Conservation (phyloP, 2,888 invertebrate species). For the Netelia melanura region DNA sequence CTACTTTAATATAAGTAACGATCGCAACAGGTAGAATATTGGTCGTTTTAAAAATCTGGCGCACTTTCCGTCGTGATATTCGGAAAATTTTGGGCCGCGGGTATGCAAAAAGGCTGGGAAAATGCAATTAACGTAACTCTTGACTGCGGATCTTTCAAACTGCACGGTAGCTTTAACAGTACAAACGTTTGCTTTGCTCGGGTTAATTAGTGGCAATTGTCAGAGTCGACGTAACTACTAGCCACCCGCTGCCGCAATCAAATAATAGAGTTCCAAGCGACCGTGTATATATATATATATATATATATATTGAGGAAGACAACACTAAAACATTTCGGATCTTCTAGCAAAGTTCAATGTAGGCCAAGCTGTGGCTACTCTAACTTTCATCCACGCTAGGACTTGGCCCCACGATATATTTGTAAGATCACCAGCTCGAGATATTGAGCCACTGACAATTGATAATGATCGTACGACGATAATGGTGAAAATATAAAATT, state of each 20-base stretch:
- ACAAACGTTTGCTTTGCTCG: conserved; percentile 51
- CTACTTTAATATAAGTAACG: background rate
- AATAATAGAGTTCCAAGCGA: conserved; percentile 19
- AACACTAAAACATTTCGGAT: conserved; percentile 7
- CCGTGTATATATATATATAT: background rate
- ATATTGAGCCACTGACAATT: background rate
- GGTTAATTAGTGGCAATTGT: conserved; percentile 58
- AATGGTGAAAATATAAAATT: no score
- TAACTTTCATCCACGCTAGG: conserved; percentile 20
- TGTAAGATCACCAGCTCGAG: background rate
- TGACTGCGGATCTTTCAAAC: conserved; percentile 28
- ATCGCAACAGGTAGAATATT: background rate
- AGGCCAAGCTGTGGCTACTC: conserved; percentile 19
- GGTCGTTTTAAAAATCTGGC: background rate
- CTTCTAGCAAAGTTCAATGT: background rate
- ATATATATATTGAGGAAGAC: background rate
- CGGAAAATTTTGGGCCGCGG: background rate
- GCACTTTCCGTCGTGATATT: background rate
- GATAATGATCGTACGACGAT: background rate
- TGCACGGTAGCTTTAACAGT: conserved; percentile 27
- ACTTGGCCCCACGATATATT: background rate
- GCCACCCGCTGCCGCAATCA: conserved; percentile 45
- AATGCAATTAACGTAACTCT: conserved; percentile 61
- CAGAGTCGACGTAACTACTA: conserved; percentile 56
- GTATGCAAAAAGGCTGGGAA: background rate